These are phyloP conservation scores for Drosophila testacea DNA, from an alignment of 2,888 invertebrate species.

Conservation along the genomic window DNA sequence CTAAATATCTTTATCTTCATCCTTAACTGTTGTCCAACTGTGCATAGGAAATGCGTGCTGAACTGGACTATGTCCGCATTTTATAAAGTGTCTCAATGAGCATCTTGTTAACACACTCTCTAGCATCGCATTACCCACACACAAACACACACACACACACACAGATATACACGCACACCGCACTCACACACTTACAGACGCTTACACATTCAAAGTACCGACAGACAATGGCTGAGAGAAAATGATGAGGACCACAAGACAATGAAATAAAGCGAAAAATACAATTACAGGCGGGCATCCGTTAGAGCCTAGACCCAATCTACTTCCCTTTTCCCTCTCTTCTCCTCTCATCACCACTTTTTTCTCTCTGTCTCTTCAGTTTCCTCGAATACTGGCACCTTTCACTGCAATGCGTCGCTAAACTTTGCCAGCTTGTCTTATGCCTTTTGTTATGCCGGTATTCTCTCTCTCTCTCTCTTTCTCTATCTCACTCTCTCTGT, in stretches of 20 bases:
- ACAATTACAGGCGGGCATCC: constrained; percentile 51
- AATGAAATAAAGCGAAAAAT: constrained; percentile 48
- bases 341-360: background rate
- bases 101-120: constrained; percentile 72
- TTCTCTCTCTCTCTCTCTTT: background rate
- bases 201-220: background rate
- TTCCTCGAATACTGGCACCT: background rate
- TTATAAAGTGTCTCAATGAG: constrained; percentile 72
- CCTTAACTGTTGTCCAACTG: background rate
- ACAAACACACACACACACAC: constrained; percentile 15
- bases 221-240: constrained; percentile 39
- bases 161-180: constrained; percentile 52
- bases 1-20: background rate
- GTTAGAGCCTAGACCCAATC: constrained; percentile 25
- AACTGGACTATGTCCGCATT: constrained; percentile 29
- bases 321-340: background rate
- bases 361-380: background rate
- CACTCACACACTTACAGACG: constrained; percentile 9
- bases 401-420: constrained; percentile 14
- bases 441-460: constrained; percentile 23
- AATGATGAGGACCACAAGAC: constrained; percentile 43
- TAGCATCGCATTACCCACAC: constrained; percentile 49
- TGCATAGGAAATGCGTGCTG: constrained; percentile 24
- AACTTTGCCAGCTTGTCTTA: constrained; percentile 22
- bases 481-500: background rate